Base-by-base conservation (phyloP, 2,113 vertebrate genomes). In the Rhinoderma darwinii region DNA sequence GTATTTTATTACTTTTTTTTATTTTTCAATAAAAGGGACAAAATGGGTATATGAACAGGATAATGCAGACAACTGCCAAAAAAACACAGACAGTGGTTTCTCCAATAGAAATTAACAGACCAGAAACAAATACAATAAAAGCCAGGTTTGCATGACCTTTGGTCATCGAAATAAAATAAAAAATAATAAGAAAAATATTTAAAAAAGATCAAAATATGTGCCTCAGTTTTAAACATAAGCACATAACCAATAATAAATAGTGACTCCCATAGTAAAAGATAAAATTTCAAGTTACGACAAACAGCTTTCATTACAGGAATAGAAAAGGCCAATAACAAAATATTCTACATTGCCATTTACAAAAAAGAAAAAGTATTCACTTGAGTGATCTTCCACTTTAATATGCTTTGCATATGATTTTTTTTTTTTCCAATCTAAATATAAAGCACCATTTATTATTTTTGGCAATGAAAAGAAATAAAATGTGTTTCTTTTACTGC, bases 311-410 rank as follows among this genome's bases (percentile, higher is more conserved):
- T 97, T 97, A 98, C 96, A 98, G 97, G 97, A 99, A 99, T 99
- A 99, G 97, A 99, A 99, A 99, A 99, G 96, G 97, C 97, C 96
- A 96, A 98, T 99, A 99, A 98, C 97, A 99, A 99, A 99, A 99
- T 99, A 99, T 98, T 99, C 96, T 96, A 96, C 97, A 99, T 98
- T 99, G 97, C 97, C 98, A 98, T 98, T 98, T 99, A 99, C 97
- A 99, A 99, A 99, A 98, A 85, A 83, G 51, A 82, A 84, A 86
- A 98, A 97, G 96, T 98, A 96, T 97, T 94, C 95, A 98, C 97
- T 98, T 95, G 97, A 98, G 96, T 95, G 96, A 96, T 96, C 96
- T 96, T 96, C 96, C 96, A 95, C 96, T 94, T 96, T 91, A 98
- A 99, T 99, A 99, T 99, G 97, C 97, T 98, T 99, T 98, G 97